These are phyloP conservation scores for Diplolepis rosae DNA, from an alignment of 2,888 invertebrate species.

Conservation along the genomic window DNA sequence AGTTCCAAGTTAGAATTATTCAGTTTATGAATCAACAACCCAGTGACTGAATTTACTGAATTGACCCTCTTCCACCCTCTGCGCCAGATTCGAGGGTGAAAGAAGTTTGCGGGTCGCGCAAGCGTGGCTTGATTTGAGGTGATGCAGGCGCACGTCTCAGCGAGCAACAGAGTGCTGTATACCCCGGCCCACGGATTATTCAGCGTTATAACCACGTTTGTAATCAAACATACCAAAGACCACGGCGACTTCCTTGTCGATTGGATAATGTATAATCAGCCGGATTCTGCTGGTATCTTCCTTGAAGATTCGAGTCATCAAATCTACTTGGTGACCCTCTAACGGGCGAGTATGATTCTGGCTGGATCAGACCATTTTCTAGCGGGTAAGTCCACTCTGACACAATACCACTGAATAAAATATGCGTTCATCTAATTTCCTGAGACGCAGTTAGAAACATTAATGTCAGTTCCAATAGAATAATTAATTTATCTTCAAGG, in stretches of 20 bases:
- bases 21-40: conserved; percentile 26
- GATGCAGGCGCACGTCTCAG: conserved; percentile 63
- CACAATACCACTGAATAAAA: conserved; percentile 27
- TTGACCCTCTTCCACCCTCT: conserved; percentile 16
- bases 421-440: not conserved
- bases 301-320: conserved; percentile 52
- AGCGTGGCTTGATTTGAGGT: conserved; percentile 53
- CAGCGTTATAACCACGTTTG: conserved; percentile 66
- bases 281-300: conserved; percentile 52
- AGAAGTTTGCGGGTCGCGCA: conserved; percentile 46
- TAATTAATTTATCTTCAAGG: not conserved
- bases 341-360: conserved; percentile 70
- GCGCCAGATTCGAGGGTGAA: not conserved
- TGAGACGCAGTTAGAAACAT: conserved; percentile 18
- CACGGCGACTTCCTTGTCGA: conserved; percentile 45
- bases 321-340: conserved; percentile 44
- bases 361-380: conserved; percentile 73
- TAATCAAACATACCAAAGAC: conserved; percentile 58
- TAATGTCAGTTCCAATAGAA: not conserved
- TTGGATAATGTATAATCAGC: conserved; percentile 63
- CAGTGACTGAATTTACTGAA: conserved; percentile 14
- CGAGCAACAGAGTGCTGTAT: conserved; percentile 70
- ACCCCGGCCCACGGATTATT: conserved; percentile 71
- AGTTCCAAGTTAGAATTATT: conserved; percentile 16
- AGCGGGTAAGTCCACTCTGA: conserved; percentile 72